Conservation (phyloP, 2,113 vertebrate genomes). For the Gnathonemus echidnorhynchus region DNA sequence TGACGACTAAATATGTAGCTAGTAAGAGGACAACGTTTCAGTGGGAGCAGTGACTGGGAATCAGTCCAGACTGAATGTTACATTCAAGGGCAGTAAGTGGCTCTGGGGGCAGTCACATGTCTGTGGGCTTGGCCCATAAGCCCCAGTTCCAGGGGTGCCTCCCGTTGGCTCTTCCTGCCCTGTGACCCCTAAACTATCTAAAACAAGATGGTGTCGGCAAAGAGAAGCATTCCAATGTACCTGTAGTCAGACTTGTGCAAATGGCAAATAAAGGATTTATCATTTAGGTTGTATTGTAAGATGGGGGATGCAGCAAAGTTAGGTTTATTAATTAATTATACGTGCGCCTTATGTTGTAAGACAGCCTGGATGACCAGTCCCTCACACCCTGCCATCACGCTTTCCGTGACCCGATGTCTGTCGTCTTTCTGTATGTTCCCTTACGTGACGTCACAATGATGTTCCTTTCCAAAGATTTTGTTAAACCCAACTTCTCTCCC, state of each 20-base stretch:
- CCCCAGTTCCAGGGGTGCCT: not conserved
- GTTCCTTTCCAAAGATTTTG: not conserved
- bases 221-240: not conserved
- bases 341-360: not conserved
- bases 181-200: not conserved
- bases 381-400: not conserved
- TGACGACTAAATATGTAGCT: not conserved
- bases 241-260: not conserved
- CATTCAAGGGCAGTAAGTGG: not conserved
- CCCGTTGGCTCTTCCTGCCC: not conserved
- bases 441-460: not conserved
- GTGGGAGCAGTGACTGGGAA: not conserved
- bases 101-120: not conserved
- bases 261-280: not conserved
- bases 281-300: not conserved
- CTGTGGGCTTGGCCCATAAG: not conserved
- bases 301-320: not conserved
- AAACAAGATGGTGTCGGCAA: not conserved
- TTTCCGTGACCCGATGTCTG: not conserved
- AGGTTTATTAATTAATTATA: not conserved
- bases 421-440: not conserved
- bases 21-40: not conserved
- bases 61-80: not conserved
- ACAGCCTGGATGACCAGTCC: not conserved
- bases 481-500: not conserved